A percentile compares a stretch with the other conserved stretches of the same genome.
These are phyloP conservation scores for Nanger granti DNA, from an alignment of 2,113 vertebrate species.

Conservation along the genomic window DNA sequence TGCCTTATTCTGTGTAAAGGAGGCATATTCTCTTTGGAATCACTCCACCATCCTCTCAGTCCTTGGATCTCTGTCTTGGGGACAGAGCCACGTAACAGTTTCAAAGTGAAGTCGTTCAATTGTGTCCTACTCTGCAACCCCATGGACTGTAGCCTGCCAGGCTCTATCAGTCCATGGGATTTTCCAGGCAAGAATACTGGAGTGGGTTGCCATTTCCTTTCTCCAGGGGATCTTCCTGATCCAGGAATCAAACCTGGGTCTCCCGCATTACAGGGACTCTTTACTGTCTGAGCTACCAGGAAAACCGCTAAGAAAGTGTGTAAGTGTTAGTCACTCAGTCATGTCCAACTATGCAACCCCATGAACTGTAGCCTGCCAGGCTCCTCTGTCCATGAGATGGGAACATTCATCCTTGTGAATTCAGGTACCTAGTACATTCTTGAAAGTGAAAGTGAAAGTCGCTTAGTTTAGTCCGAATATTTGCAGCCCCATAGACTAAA, in stretches of 20 bases:
- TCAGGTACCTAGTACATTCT: not conserved
- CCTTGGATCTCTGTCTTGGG: not conserved
- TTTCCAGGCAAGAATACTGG: not conserved
- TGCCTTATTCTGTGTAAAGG: not conserved
- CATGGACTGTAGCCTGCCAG: not conserved
- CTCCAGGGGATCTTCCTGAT: not conserved
- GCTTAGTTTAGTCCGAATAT: not conserved
- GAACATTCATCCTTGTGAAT: not conserved
- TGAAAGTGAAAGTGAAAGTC: not conserved
- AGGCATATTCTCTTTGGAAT: not conserved
- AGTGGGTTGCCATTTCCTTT: not conserved
- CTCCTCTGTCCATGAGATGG: not conserved
- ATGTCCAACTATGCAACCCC: not conserved
- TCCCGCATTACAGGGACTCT: not conserved
- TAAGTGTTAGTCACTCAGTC: not conserved
- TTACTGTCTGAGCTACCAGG: not conserved
- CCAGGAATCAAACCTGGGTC: not conserved
- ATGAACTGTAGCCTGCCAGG: not conserved
- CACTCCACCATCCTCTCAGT: not conserved
- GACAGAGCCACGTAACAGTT: conserved; percentile 1
- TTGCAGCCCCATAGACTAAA: not conserved
- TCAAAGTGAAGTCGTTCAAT: not conserved
- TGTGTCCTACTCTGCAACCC: not conserved
- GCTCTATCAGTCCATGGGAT: not conserved
- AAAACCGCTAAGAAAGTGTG: not conserved